These are phyloP conservation scores for Molossus alvarezi DNA, from an alignment of 2,797 vertebrate genomes.

Conservation along the genomic window DNA sequence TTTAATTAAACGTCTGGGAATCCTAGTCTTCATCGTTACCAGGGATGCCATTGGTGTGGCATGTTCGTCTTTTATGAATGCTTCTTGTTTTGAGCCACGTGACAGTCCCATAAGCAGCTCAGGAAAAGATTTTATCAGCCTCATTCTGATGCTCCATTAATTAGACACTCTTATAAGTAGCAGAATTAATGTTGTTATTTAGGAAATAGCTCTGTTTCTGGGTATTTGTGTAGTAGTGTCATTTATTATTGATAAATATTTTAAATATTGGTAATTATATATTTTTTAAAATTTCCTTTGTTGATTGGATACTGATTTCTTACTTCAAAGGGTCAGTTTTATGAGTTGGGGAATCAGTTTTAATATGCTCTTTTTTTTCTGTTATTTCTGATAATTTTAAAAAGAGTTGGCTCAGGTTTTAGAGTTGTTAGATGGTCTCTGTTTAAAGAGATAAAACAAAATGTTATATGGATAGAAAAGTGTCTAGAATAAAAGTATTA, in stretches of 20 bases:
- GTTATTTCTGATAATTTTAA: slow-evolving; percentile 27
- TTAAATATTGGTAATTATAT: slow-evolving; percentile 26
- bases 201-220: slow-evolving; percentile 9
- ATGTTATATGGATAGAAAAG: background rate
- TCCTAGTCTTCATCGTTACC: background rate
- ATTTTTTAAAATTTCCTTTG: background rate
- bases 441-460: slow-evolving; percentile 29
- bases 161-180: slow-evolving; percentile 21
- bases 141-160: background rate
- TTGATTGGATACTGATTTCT: background rate
- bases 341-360: background rate
- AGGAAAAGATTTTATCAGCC: slow-evolving; percentile 2
- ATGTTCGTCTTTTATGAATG: background rate
- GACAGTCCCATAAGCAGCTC: background rate
- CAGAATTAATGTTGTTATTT: slow-evolving; percentile 39
- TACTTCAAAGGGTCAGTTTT: background rate
- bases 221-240: background rate
- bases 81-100: background rate
- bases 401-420: slow-evolving; percentile 23
- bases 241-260: slow-evolving; percentile 24
- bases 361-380: background rate
- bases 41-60: background rate
- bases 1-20: background rate
- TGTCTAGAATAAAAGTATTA: slow-evolving; percentile 11
- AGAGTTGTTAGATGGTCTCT: background rate